Evolutionary conservation across 2,888 invertebrate species (phyloP), one percentile per base, ranked within the genome.

Genomic region (Cyclophora punctaria): DNA sequence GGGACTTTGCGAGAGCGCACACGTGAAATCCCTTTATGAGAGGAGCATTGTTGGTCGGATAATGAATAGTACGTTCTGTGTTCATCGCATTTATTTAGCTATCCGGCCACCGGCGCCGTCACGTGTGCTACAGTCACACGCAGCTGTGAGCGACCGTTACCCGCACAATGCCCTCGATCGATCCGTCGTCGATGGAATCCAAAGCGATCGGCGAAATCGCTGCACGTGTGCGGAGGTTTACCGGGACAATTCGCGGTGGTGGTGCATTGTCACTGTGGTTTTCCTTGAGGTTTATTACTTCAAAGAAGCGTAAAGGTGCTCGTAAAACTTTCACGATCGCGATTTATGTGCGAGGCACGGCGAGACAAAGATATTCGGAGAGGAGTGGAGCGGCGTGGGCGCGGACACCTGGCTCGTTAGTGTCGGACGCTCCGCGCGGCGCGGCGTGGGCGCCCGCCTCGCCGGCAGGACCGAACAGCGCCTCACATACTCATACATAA

Each of bases 1-100:
- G 86, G 79, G 83, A 86, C 85, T 84, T 83, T 67, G 86, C 83
- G 78, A 80, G 82, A 76, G 77, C 75, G 82, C 77, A 82, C 88
- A 88, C 88, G 87, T 88, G 87, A 84, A 87, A 86, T 87, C 86
- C 84, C 82, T 84, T 86, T 87, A 85, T 88, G 80, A 80, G 80
- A 83, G 68, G 76, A 80, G 83, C 80, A 86, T 87, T 88, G 86
- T 87, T 76, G 76, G 70, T 50, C 58, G 81, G 78, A 78, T 87
- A 86, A 86, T 86, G 86, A 87, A 87, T 86, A 85, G 85, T 85
- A 83, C 72, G 75, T 71, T 73, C 73, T 69, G 65, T 71, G 73
- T 65, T 71, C 78, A 71, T 82, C 80, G 78, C 83, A 84, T 87
- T 87, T 86, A 87, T 86, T 87, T 87, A 87, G 86, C 85, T 86